Base-by-base conservation (phyloP, 2,888 invertebrate species). In the Patella caerulea region DNA sequence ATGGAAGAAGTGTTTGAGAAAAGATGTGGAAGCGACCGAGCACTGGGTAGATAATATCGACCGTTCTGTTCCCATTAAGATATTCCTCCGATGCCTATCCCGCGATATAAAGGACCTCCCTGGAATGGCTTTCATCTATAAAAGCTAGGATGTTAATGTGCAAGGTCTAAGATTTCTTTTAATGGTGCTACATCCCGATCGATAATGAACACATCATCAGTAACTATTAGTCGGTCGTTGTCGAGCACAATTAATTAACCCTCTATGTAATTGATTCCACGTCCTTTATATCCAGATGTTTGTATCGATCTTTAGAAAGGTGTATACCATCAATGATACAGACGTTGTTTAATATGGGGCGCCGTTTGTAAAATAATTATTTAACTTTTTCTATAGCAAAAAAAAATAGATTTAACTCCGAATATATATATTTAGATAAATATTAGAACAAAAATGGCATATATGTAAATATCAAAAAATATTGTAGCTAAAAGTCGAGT, bases 191-290 rank as follows among this genome's bases (percentile, higher is more conserved):
- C 95, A 77, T 95, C 96, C 0, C 97, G 97, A 88, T 97, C 97
- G 97, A 98, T 98, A 0, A 96, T 97, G 91, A 97, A 97, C 2
- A 97, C 97, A 12, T 97, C 97, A 90, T 98, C 97, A 0, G 97
- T 96, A 12, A 95, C 96, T 83, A 98, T 96, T 34, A 98, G 91
- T 87, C 95, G 94, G 91, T 87, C 95, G 94, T 73, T 95, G 92
- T 24, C 96, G 94, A 3, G 94, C 94, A 78, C 94, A 29, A 29
- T 29, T 93, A 83, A n/a, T 92, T 93, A 53, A 94, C 93, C 82
- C 93, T 93, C 75, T 94, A 94, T 77, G 97, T 90, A 83, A 95
- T 94, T 71, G 93, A 92, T 89, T 97, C 96, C 86, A 97, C 92
- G 91, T 97, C 97, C 83, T 91, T 92, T 92, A 97, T 94, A 92